These are phyloP conservation scores for Pagrus major DNA, from an alignment of 2,113 vertebrate species.

Conservation along the genomic window DNA sequence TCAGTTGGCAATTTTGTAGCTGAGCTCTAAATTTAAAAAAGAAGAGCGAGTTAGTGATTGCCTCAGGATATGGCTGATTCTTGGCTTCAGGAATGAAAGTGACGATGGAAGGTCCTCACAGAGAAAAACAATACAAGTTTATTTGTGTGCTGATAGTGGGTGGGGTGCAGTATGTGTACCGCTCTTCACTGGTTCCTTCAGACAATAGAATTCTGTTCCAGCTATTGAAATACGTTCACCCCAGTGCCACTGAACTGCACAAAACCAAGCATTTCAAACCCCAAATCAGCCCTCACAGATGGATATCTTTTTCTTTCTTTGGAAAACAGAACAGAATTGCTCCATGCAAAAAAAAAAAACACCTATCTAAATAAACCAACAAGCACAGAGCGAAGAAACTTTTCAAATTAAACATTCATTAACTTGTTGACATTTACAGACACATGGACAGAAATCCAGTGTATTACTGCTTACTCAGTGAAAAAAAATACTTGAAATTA, in stretches of 20 bases:
- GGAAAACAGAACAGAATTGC: conserved; percentile 50
- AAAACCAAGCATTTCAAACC: conserved; percentile 24
- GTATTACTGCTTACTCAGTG: background rate
- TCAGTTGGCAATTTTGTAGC: background rate
- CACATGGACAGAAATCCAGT: conserved; percentile 18
- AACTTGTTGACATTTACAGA: conserved; percentile 43
- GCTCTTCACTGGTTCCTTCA: conserved; percentile 23
- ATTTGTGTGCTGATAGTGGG: conserved; percentile 13
- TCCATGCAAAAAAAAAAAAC: conserved; percentile 10
- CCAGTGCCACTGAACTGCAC: conserved; percentile 28
- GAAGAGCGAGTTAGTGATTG: background rate
- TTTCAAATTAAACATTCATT: conserved; percentile 66
- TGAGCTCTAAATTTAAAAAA: background rate
- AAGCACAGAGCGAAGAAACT: conserved; percentile 30
- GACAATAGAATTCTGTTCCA: conserved; percentile 45
- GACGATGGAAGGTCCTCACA: conserved; percentile 24
- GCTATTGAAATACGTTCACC: conserved; percentile 43
- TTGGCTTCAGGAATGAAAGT: conserved; percentile 16
- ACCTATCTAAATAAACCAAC: conserved; percentile 10
- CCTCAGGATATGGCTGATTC: background rate
- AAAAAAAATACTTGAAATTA: background rate
- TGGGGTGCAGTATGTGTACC: conserved; percentile 7
- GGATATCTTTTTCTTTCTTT: conserved; percentile 33
- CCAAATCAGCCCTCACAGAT: conserved; percentile 46
- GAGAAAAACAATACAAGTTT: background rate